Evolutionary conservation across 2,113 vertebrate genomes (phyloP).

Genomic region (Thermophis baileyi): DNA sequence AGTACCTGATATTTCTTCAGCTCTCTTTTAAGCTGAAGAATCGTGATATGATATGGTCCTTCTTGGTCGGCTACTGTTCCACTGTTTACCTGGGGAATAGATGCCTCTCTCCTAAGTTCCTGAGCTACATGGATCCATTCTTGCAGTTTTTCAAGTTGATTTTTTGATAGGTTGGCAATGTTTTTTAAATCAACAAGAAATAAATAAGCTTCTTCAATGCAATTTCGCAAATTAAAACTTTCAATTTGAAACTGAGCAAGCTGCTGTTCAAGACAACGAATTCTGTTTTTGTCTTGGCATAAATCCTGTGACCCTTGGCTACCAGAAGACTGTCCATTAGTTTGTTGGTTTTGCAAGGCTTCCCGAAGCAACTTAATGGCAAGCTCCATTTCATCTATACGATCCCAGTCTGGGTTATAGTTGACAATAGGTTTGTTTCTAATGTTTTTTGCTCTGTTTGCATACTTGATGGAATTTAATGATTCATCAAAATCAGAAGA

Average conservation of each 20-base stretch:
- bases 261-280: slow-evolving; percentile 69
- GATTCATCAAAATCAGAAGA: slow-evolving; percentile 82
- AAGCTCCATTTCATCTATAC: slow-evolving; percentile 79
- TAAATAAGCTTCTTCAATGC: slow-evolving; percentile 75
- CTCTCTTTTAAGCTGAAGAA: slow-evolving; percentile 78
- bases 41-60: slow-evolving; percentile 61
- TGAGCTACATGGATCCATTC: slow-evolving; percentile 77
- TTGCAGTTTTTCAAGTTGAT: slow-evolving; percentile 69
- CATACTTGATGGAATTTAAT: slow-evolving; percentile 85
- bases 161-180: slow-evolving; percentile 57
- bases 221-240: slow-evolving; percentile 68
- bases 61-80: slow-evolving; percentile 46
- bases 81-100: slow-evolving; percentile 35
- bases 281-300: slow-evolving; percentile 61
- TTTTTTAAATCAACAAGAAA: slow-evolving; percentile 73
- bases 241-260: slow-evolving; percentile 65
- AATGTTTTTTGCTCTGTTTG: slow-evolving; percentile 82
- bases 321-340: slow-evolving; percentile 40
- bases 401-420: slow-evolving; percentile 73
- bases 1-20: slow-evolving; percentile 84
- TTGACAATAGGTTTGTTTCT: slow-evolving; percentile 77
- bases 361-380: slow-evolving; percentile 79
- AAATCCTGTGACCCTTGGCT: slow-evolving; percentile 54
- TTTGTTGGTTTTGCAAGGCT: slow-evolving; percentile 77
- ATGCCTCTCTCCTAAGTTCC: slow-evolving; percentile 60